phyloP scores from a whole-genome alignment of 2,113 vertebrate species.

The Eira barbara region DNA sequence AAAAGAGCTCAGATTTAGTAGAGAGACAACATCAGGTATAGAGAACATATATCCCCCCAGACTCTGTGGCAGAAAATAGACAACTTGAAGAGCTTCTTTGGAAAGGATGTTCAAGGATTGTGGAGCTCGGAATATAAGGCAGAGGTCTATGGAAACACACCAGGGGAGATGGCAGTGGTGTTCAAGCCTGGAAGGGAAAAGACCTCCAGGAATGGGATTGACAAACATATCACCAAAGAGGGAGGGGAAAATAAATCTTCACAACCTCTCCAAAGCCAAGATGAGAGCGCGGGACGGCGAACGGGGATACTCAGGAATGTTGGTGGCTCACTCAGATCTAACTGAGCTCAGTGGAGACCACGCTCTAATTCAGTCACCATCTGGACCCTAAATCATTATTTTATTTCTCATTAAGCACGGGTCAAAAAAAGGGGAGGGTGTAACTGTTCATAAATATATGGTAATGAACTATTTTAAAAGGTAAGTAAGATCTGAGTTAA shows the following conservation, averaged over 20 bases:
- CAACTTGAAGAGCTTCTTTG: not conserved
- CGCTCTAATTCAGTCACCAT: not conserved
- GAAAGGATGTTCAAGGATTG: not conserved
- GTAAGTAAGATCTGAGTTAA: not conserved
- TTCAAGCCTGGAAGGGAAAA: not conserved
- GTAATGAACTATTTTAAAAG: not conserved
- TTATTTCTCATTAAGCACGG: not conserved
- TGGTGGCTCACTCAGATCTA: no score
- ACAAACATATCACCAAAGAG: not conserved
- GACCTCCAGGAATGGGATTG: not conserved
- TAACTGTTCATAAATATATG: not conserved
- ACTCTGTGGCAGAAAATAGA: not conserved
- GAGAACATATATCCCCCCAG: not conserved
- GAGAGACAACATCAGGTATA: not conserved
- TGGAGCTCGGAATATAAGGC: not conserved
- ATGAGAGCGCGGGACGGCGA: not conserved
- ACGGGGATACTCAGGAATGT: not conserved
- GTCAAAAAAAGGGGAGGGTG: not conserved
- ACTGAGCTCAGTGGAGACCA: not conserved
- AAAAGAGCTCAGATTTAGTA: not conserved
- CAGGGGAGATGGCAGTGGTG: not conserved
- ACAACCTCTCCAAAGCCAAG: not conserved
- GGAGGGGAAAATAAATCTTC: not conserved
- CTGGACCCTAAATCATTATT: not conserved
- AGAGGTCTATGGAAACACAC: not conserved